Evolutionary conservation across 2,113 vertebrate species (phyloP).

Genomic region (Psophia crepitans): DNA sequence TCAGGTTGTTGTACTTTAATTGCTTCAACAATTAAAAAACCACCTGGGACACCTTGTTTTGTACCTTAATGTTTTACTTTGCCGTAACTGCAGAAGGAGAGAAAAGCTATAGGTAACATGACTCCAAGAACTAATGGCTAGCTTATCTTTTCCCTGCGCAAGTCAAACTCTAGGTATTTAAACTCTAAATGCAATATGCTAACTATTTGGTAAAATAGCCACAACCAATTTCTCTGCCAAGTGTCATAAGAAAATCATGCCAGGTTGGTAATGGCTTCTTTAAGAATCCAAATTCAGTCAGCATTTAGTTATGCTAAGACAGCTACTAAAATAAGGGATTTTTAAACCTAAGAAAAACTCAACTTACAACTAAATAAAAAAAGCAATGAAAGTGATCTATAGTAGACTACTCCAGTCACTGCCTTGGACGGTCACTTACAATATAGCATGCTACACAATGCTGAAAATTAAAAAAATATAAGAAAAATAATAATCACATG

Average conservation of each 20-base stretch:
- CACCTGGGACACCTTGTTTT: conserved; percentile 20
- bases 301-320: not conserved
- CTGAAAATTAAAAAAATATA: not conserved
- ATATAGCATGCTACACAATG: rapidly evolving
- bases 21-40: conserved; percentile 8
- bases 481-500: not conserved
- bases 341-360: not conserved
- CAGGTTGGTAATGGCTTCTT: not conserved
- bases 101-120: not conserved
- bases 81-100: conserved; percentile 7
- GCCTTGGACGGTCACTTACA: not conserved
- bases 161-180: not conserved
- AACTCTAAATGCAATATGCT: not conserved
- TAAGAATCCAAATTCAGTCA: not conserved
- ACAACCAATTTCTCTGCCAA: not conserved
- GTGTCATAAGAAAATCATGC: not conserved
- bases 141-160: not conserved
- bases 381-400: not conserved
- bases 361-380: not conserved
- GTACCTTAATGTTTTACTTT: not conserved
- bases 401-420: not conserved
- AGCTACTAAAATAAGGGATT: not conserved
- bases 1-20: not conserved
- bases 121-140: not conserved
- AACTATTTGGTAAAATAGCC: not conserved